Evolutionary conservation across 2,888 invertebrate genomes (phyloP).

Genomic region (Coelogynopora nodosa): DNA sequence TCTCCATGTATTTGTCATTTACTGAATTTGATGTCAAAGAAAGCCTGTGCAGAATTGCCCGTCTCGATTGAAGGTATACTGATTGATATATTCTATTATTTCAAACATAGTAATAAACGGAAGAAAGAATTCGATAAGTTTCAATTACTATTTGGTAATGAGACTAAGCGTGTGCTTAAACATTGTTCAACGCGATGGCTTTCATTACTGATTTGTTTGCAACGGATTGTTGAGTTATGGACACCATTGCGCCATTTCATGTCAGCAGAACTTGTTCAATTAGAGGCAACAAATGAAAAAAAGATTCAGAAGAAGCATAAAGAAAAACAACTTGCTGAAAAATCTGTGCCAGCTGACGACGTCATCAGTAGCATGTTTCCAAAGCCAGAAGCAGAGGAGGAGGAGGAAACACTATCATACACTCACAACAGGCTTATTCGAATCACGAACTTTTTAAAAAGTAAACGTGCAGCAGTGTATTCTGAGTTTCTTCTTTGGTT

Average conservation of each 20-base stretch:
- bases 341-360: not conserved
- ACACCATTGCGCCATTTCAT: constrained; percentile 26
- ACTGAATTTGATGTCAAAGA: not conserved
- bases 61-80: not conserved
- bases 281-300: not conserved
- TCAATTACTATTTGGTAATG: not conserved
- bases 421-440: not conserved
- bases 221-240: constrained; percentile 15
- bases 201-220: not conserved
- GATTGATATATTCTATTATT: not conserved
- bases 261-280: not conserved
- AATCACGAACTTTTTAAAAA: not conserved
- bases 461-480: not conserved
- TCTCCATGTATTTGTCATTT: constrained; percentile 14
- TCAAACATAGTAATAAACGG: constrained; percentile 2
- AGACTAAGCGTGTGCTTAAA: not conserved
- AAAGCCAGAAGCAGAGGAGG: not conserved
- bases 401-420: not conserved
- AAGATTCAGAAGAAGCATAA: not conserved
- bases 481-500: not conserved
- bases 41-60: not conserved
- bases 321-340: not conserved
- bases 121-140: not conserved
- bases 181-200: constrained; percentile 23
- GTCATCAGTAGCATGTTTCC: not conserved